Base-by-base conservation (phyloP, 2,113 vertebrate genomes). In the Tretioscincus oriximinensis region DNA sequence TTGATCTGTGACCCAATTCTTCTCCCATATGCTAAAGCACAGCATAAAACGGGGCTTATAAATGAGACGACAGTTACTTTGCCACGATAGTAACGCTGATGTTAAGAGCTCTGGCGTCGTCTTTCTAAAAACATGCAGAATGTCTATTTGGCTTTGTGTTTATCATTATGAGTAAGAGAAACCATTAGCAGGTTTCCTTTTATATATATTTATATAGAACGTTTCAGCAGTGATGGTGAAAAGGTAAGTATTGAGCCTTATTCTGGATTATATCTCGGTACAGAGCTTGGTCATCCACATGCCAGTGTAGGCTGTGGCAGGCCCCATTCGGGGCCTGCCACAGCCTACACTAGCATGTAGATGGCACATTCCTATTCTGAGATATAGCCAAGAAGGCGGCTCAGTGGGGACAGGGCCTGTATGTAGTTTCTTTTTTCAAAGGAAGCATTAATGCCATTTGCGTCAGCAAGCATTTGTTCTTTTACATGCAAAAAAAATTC, bases 1-100 rank as follows among this genome's bases (percentile, higher is more conserved):
- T 68, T 75, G 80, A 81, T 81, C 28, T 81, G 80, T 68, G 73
- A 81, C 49, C 73, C 65, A 81, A 29, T 69, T 81, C 65, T 81
- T 61, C 12, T 35, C 29, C 20, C 22, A 7, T 29, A 81, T 60
- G 20, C 60, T 75, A 61, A 75, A 81, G 47, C 51, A 68, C 12
- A 81, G 35, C 75, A 29, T 63, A 69, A 68, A 29, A 35, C 8
- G 69, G 69, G 51, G 51, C 73, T 76, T 81, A 69, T 58, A 29
- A 21, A 68, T 61, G 49, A 47, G 26, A 60, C 11, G 60, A 75
- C n/a, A 61, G 47, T 54, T 49, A 54, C 54, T 58, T 58, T 58
- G 18, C 18, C 66, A 51, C 66, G 47, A 73, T 80, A 31, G 65
- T 80, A 24, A 73, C 14, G n/a, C 29, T 22, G 54, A 68, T 81